Conservation (phyloP, 2,113 vertebrate species). For the Amblyopsis rosae region DNA sequence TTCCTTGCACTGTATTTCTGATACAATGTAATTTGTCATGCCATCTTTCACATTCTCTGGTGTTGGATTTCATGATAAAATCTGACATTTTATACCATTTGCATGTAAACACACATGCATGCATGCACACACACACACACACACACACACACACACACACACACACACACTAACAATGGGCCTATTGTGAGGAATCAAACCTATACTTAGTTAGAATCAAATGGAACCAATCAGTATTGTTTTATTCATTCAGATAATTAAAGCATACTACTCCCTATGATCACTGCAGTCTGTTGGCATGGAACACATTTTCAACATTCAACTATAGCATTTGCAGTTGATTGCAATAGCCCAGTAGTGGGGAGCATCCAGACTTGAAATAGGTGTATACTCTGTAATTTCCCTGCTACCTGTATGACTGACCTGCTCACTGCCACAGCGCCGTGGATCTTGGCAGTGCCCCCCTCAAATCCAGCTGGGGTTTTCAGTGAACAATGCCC, state of each 20-base stretch:
- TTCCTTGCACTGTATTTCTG: neutral
- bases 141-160: neutral
- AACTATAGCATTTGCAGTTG: conserved; percentile 66
- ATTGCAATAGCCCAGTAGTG: conserved; percentile 57
- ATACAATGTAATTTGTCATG: neutral
- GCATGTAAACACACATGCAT: conserved; percentile 2
- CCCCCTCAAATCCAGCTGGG: conserved; percentile 47
- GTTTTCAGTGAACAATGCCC: conserved; percentile 52
- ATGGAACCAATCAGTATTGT: conserved; percentile 41
- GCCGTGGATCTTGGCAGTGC: conserved; percentile 3
- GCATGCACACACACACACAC: conserved; percentile 1
- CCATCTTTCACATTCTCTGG: conserved; percentile 2
- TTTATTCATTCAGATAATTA: conserved; percentile 54
- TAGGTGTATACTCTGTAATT: conserved; percentile 62
- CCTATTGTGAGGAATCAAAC: conserved; percentile 38
- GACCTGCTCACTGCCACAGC: conserved; percentile 34
- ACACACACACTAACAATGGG: conserved; percentile 25
- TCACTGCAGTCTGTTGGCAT: conserved; percentile 53
- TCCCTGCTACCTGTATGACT: conserved; percentile 70
- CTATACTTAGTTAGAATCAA: conserved; percentile 19
- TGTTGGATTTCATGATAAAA: conserved; percentile 6
- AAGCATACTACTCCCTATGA: conserved; percentile 42
- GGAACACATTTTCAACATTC: conserved; percentile 37
- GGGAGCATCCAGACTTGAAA: conserved; percentile 55
- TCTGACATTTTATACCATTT: neutral